These are phyloP conservation scores for Drosophila quadrilineata DNA, from an alignment of 1,140 invertebrate genomes.

Conservation along the genomic window DNA sequence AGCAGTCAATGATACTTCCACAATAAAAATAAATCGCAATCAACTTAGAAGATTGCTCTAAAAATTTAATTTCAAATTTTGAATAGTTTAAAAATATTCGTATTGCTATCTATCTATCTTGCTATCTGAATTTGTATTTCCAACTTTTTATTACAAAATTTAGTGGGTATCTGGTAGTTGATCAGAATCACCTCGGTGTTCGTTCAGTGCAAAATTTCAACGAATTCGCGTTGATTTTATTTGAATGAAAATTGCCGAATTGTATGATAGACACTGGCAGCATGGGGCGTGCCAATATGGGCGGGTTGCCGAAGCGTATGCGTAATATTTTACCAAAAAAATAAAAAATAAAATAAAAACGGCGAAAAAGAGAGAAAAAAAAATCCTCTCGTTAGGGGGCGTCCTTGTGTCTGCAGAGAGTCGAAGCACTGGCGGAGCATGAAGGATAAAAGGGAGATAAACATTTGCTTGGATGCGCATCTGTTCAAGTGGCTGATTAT, in stretches of 20 bases:
- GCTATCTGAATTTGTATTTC: too few species aligned
- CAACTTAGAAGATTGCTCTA: too few species aligned
- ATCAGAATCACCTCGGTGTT: too few species aligned
- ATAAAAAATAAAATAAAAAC: too few species aligned
- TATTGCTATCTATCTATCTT: too few species aligned
- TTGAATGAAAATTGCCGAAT: conserved; percentile 79
- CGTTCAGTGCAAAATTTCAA: conserved; percentile 30
- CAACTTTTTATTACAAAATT: too few species aligned
- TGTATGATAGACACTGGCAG: conserved; percentile 69
- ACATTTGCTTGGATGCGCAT: conserved; percentile 66
- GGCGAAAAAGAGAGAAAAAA: conserved; percentile 1
- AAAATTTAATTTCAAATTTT: too few species aligned
- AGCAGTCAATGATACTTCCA: too few species aligned
- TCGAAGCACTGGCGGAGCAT: too few species aligned
- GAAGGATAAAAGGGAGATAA: background rate
- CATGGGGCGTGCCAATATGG: conserved; percentile 53
- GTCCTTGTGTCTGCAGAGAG: background rate
- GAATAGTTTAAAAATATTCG: too few species aligned
- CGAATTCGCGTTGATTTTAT: conserved; percentile 61
- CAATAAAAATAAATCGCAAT: too few species aligned
- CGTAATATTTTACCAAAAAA: conserved; percentile 72
- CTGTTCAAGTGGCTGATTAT: conserved; percentile 76
- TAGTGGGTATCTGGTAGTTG: too few species aligned
- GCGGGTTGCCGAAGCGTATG: conserved; percentile 57
- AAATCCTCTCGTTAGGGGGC: conserved; percentile 25